Base-by-base conservation (phyloP, 2,113 vertebrate genomes). In the Desmodus rotundus region DNA sequence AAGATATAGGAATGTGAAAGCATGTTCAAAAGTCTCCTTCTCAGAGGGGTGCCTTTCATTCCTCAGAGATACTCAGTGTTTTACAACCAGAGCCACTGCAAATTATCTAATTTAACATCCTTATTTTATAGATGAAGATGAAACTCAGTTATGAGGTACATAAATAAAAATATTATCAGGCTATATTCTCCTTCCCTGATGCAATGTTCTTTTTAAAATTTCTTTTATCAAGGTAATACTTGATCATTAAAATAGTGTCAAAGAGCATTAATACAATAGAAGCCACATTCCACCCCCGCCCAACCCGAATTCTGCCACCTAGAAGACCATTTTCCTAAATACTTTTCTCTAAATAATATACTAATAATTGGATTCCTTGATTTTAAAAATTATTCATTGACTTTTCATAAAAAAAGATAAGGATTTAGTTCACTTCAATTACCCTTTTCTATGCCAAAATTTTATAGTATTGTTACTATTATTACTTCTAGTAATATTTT, bases 361-460 rank as follows among this genome's bases (percentile, higher is more conserved):
- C 41, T 65, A 72, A n/a, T 76, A 82, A 77, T 28, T 72, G 4
- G 65, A 84, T 93, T 80, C 11, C 22, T 94, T 77, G 38, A 85
- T 36, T 95, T 89, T 41, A 67, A 52, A 81, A 90, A 88, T 65
- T 72, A 93, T 74, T 93, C 20, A 76, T 41, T 81, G 76, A 45
- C 6, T 76, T 72, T 26, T 87, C 12, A 43, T 26, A 28, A 84
- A 70, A 50, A 95, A 87, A 85, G 17, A n/a, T 33, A 47, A 67
- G 4, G 43, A n/a, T 86, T 94, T 94, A 86, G 2, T 50, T 56
- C 50, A 20, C 41, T 70, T 93, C 61, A 89, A 2, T 13, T 74
- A 19, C 20, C 3, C 5, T 76, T 70, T 89, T 43, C 61, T 41
- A 73, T 45, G 81, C 43, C 33, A 54, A 36, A 84, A 28, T 67